Percentiles rank a stretch among this genome's conserved stretches.
phyloP scores from a whole-genome alignment of 2,113 vertebrate genomes.

The Peromyscus californicus region DNA sequence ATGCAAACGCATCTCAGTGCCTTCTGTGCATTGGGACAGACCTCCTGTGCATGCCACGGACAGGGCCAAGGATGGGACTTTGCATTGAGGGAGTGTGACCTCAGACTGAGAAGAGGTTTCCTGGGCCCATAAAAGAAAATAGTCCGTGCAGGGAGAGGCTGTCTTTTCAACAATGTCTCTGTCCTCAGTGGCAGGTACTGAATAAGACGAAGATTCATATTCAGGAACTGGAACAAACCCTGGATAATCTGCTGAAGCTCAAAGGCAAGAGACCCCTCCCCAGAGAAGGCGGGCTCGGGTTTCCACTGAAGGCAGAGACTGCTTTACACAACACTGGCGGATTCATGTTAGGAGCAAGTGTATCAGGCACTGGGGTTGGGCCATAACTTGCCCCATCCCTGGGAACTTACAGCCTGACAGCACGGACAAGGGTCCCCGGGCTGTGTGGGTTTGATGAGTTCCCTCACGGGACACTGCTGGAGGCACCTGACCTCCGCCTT shows the following conservation, averaged over 20 bases:
- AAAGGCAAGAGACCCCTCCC: slow-evolving; percentile 86
- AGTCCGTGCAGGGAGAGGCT: background rate
- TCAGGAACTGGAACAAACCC: slow-evolving; percentile 88
- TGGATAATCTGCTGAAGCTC: slow-evolving; percentile 89
- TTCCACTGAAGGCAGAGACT: background rate
- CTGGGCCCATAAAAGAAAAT: background rate
- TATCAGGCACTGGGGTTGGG: background rate
- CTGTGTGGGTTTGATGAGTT: background rate
- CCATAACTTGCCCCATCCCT: background rate
- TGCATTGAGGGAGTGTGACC: background rate
- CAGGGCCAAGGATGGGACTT: background rate
- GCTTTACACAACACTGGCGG: background rate
- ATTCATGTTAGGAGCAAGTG: background rate
- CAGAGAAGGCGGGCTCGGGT: background rate
- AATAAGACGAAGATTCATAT: slow-evolving; percentile 89
- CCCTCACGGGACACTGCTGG: background rate
- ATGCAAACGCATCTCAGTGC: background rate
- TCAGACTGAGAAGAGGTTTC: background rate
- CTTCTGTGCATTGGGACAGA: background rate
- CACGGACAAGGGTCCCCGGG: background rate
- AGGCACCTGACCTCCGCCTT: background rate
- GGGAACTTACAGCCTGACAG: background rate
- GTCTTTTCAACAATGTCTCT: slow-evolving; percentile 76
- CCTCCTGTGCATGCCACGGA: background rate
- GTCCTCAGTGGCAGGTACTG: slow-evolving; percentile 91